Conservation (phyloP, 2,113 vertebrate genomes). For the Monarcha castaneiventris region DNA sequence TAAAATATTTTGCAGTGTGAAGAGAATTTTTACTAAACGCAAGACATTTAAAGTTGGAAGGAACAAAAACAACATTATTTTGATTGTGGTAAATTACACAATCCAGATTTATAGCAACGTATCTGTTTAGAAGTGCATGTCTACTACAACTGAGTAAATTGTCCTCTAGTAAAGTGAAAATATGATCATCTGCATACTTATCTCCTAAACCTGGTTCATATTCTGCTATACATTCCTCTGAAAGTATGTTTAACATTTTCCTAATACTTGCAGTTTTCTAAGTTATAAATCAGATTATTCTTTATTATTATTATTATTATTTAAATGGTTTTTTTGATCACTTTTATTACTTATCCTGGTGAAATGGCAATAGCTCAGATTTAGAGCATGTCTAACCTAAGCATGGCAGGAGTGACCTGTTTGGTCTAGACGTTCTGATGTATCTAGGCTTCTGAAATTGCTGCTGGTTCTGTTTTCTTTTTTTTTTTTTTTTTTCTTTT, state of each 20-base stretch:
- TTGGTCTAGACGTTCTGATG: not conserved
- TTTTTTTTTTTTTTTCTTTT: not conserved
- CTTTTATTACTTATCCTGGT: not conserved
- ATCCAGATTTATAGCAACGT: not conserved
- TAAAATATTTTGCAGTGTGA: not conserved
- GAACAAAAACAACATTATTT: accelerated
- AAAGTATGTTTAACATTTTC: not conserved
- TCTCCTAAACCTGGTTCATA: not conserved
- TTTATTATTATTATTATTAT: not conserved
- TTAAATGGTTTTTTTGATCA: not conserved
- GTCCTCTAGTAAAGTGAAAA: not conserved
- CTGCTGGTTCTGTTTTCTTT: not conserved
- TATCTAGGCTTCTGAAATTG: not conserved
- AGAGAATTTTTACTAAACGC: not conserved
- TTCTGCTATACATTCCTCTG: not conserved
- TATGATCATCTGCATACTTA: not conserved
- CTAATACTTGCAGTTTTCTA: not conserved
- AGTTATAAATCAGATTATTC: not conserved
- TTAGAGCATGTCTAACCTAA: not conserved
- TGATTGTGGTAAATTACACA: not conserved
- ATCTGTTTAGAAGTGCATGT: not conserved
- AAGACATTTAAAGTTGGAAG: not conserved
- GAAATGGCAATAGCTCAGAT: not conserved
- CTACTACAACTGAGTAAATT: not conserved
- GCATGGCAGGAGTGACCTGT: not conserved